phyloP scores from a whole-genome alignment of 2,113 vertebrate genomes.

The Corvus hawaiiensis region DNA sequence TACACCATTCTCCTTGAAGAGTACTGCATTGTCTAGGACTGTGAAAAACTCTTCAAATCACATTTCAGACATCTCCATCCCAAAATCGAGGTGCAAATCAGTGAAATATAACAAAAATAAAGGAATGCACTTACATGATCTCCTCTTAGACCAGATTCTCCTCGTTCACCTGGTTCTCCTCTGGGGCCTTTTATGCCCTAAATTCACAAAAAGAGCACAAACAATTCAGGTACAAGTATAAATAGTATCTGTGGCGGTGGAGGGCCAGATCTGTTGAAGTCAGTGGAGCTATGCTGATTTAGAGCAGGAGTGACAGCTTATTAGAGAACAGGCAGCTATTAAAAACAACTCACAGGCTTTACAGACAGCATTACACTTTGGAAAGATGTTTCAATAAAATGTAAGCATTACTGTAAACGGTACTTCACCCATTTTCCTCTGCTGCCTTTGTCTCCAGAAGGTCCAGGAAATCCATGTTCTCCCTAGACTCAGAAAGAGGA shows the following conservation, averaged over 20 bases:
- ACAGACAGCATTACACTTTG: background rate
- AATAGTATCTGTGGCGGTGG: background rate
- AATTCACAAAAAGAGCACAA: background rate
- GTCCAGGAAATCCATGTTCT: conserved; percentile 65
- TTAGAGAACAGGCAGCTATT: background rate
- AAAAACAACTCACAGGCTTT: background rate
- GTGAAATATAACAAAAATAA: background rate
- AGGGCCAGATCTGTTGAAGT: background rate
- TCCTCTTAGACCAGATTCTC: conserved; percentile 80
- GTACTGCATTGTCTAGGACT: background rate
- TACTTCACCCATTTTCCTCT: conserved; percentile 72
- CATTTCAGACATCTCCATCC: background rate
- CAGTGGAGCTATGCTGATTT: background rate
- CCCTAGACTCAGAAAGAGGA: conserved; percentile 65
- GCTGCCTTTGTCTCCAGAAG: conserved; percentile 70
- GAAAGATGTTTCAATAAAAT: background rate
- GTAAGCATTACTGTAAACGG: background rate
- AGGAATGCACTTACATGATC: conserved; percentile 74
- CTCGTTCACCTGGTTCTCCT: conserved; percentile 71
- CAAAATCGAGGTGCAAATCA: background rate
- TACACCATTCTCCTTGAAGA: background rate
- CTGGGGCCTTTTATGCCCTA: conserved; percentile 78
- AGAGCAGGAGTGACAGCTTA: background rate
- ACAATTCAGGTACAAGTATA: background rate
- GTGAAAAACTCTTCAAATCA: background rate